Base-by-base conservation (phyloP, 2,888 invertebrate species). In the Temnothorax rugatulus region DNA sequence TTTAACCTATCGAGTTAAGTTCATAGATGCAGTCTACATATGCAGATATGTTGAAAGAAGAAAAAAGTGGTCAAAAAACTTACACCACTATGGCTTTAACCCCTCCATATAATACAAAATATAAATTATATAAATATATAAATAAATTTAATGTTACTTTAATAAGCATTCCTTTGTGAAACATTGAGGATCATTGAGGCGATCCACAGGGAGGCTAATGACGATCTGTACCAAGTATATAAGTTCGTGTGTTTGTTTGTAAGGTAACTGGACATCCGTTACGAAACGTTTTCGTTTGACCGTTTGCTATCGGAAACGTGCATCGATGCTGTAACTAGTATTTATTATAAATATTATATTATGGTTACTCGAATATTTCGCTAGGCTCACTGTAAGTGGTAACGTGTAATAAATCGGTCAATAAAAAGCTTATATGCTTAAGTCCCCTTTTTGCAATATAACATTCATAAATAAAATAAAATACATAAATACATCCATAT, bases 371-470 rank as follows among this genome's bases (percentile, higher is more conserved):
- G 89, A 92, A 91, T 93, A 92, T 74, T 76, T 93, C 93, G 92
- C 91, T 93, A 93, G 93, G 93, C 92, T 93, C 93, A 93, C 92
- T 94, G 94, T 95, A 95, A 94, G 94, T 94, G 94, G 94, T 94
- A 94, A 93, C 92, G 93, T 94, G 94, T 95, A 94, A 95, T 94
- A 94, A 94, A 94, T 92, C 93, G 92, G 94, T 94, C 92, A 95
- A 95, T 94, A 94, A 95, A 95, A 94, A 92, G 94, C 94, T 94
- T 94, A 93, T 89, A 88, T 92, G 92, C 93, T 92, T 93, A 21
- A 71, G 59, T 77, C 61, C 44, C 52, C 38, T 69, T 54, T 77
- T 81, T 11, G 38, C 47, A 38, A 34, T 47, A 79, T n/a, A 25
- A 29, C 29, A 29, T 29, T 1, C 29, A 29, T 29, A 29, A 29